Evolutionary conservation across 2,888 invertebrate genomes (phyloP), one percentile per base, ranked within the genome.

Genomic region (Drosophila macrospina): DNA sequence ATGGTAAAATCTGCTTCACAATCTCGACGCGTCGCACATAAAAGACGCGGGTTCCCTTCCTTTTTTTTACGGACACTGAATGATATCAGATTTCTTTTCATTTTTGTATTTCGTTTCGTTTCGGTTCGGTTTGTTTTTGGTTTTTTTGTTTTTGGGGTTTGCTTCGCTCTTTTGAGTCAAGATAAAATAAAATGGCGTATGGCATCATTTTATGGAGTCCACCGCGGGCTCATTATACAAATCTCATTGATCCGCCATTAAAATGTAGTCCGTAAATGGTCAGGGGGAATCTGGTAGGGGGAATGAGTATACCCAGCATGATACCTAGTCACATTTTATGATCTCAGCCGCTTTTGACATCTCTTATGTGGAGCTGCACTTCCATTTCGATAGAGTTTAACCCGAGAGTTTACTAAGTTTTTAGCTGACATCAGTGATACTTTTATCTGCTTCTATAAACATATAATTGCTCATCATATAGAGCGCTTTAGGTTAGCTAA

Each of bases 41-140:
- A 87, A 88, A 79, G 64, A 54, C 69, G 81, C 72, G 78, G 84
- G 74, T 80, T 80, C 72, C 82, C 68, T 74, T 20, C 20, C 20
- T 71, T 66, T 62, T 73, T 74, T 82, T 73, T 54, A 84, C 80
- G 78, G 39, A 87, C 80, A 20, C 70, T 51, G 84, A 83, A 79
- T 85, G 86, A 85, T 85, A 85, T 85, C 85, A 84, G 84, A 85
- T 85, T 85, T 85, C 85, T 84, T 86, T 74, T 52, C 57, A 69
- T 74, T 82, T 79, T 30, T 60, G 57, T 59, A 52, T 54, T 66
- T 64, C 60, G 54, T 60, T 72, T 63, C 62, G 54, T 60, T 77
- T 68, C 72, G 50, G 60, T 84, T 66, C 56, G 57, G 20, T 75
- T 44, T 51, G 51, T 15, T 39, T 60, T 39, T 28, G 44, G 16